Conservation (phyloP, 1,140 invertebrate species). For the Halictus rubicundus region DNA sequence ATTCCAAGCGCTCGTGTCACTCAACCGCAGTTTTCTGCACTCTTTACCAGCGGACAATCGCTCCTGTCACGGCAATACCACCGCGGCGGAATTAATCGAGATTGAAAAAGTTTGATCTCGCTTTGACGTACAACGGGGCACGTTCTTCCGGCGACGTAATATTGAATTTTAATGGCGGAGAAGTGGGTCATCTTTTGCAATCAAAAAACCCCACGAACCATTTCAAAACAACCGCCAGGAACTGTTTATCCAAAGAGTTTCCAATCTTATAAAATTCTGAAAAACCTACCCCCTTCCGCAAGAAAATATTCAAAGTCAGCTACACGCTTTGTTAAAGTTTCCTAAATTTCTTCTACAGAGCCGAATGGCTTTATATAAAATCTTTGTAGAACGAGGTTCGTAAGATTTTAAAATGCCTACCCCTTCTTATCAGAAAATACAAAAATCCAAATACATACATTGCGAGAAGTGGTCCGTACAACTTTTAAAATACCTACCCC, state of each 20-base stretch:
- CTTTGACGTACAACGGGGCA: conserved; percentile 60
- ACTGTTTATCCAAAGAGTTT: not conserved
- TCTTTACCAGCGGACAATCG: conserved; percentile 66
- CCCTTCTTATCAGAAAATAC: too few species aligned
- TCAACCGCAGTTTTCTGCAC: conserved; percentile 67
- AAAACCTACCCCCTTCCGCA: too few species aligned
- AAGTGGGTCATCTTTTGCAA: conserved; percentile 60
- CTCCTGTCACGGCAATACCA: conserved; percentile 65
- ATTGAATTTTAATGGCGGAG: conserved; percentile 64
- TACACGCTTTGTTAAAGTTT: too few species aligned
- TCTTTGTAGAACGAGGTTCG: too few species aligned
- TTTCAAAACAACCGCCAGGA: not conserved
- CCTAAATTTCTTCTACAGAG: too few species aligned
- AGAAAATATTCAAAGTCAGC: too few species aligned
- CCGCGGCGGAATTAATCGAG: conserved; percentile 64
- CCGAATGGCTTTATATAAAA: too few species aligned
- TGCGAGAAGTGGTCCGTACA: too few species aligned
- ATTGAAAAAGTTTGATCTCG: conserved; percentile 68
- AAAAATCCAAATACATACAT: too few species aligned
- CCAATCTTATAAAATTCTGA: too few species aligned
- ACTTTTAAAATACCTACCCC: too few species aligned
- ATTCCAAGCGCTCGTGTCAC: conserved; percentile 65
- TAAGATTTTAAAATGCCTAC: too few species aligned
- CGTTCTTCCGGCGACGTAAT: conserved; percentile 59
- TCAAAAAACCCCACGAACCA: conserved; percentile 10